A percentile compares a stretch with the other conserved stretches of the same genome.
Evolutionary conservation across 1,140 invertebrate species (phyloP).

Genomic region (Phocides pigmalion): DNA sequence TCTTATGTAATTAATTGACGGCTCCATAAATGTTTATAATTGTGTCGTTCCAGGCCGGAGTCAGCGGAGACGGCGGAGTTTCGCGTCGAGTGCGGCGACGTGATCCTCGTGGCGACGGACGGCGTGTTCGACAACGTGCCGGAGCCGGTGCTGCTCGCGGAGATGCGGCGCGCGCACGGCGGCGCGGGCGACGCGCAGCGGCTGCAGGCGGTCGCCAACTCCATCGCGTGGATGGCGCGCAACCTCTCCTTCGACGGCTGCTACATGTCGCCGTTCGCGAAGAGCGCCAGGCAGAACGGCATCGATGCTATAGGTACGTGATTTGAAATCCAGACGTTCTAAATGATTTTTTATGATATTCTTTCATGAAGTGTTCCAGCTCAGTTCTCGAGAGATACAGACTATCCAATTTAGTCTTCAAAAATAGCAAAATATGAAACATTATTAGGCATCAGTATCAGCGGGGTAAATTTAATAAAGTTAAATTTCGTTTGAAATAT

Average conservation of each 20-base stretch:
- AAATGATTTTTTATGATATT: no score
- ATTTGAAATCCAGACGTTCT: no score
- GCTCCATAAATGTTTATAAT: no score
- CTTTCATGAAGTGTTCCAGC: no score
- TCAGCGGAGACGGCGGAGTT: constrained; percentile 96
- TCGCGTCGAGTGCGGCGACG: constrained; percentile 96
- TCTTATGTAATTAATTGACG: no score
- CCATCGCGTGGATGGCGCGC: constrained; percentile 96
- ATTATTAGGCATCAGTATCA: no score
- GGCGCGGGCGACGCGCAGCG: constrained; percentile 85
- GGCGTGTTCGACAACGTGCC: constrained; percentile 99
- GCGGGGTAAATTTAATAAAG: no score
- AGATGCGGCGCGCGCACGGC: constrained; percentile 86
- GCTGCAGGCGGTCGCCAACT: constrained; percentile 95
- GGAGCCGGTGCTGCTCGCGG: constrained; percentile 92
- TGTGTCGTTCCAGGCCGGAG: constrained; percentile 90
- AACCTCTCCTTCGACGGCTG: constrained; percentile 96
- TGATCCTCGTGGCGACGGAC: constrained; percentile 97
- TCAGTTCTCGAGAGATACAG: no score
- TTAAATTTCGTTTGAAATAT: no score
- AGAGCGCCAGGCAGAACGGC: constrained; percentile 95
- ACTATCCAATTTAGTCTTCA: no score
- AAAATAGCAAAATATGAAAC: no score
- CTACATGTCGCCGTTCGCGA: constrained; percentile 97
- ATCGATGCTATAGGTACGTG: constrained; percentile 94